Base-by-base conservation (phyloP, 2,113 vertebrate species). In the Ptychochromis oligacanthus region DNA sequence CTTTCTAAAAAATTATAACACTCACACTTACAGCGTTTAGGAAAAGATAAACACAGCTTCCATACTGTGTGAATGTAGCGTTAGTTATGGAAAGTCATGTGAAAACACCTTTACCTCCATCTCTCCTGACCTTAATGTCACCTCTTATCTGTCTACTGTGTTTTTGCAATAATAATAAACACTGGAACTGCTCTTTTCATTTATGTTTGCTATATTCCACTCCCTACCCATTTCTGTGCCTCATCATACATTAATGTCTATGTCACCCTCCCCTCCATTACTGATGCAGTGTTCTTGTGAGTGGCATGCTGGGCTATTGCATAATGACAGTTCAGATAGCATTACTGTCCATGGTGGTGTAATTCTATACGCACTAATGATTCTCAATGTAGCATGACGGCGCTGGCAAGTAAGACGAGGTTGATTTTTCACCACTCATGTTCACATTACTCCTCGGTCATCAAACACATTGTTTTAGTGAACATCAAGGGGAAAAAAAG, bases 321-420 rank as follows among this genome's bases (percentile, higher is more conserved):
- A 83, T 87, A 87, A 91, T 77, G 60, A 82, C 60, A 22, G 57
- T 11, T 78, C 75, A 72, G 88, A 83, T 84, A 55, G 79, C 43
- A 81, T 87, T 89, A 81, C 75, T 81, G 88, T 87, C 79, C 76
- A 24, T 12, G 2, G 1, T 22, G 75, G 62, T 82, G 89, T 90
- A 80, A 90, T 87, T 80, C 77, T 80, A 85, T 60, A 88, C 61
- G 6, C 64, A 18, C 60, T 78, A 84, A 84, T 87, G 86, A 81
- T 61, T 84, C 60, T 34, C 55, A 17, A 74, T 67, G 83, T 40
- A 83, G 64, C 28, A 20, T 13, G 31, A 79, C 18, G 22, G 70
- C 64, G 14, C 7, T 15, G 3, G 54, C 26, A 6, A 59, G 81
- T 14, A 64, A 52, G 43, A 67, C 1, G 13, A 85, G 74, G 79